Evolutionary conservation across 1,140 invertebrate genomes (phyloP).

Genomic region (Probaryconus sp.): DNA sequence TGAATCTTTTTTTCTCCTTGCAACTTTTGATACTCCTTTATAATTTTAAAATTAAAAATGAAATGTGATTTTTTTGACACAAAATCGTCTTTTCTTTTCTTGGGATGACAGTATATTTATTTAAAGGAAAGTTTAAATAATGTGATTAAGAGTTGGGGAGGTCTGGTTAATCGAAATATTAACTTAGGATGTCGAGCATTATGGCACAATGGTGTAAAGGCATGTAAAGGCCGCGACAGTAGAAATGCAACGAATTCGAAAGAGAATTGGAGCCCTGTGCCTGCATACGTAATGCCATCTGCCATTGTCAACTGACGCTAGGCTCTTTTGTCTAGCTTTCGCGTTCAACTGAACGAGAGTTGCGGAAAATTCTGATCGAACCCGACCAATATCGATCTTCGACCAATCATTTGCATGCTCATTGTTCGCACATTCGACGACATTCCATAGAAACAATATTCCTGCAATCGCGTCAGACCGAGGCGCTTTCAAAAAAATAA

Average conservation of each 20-base stretch:
- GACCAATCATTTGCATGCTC: slow-evolving; percentile 79
- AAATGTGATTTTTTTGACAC: no score
- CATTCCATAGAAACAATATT: slow-evolving; percentile 70
- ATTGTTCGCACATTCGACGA: slow-evolving; percentile 75
- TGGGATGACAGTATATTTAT: no score
- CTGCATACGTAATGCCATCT: slow-evolving; percentile 78
- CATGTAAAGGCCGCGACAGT: no score
- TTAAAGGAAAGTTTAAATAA: no score
- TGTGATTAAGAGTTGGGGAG: no score
- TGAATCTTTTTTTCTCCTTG: no score
- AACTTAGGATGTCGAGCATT: no score
- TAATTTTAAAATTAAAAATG: no score
- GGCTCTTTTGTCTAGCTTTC: slow-evolving; percentile 71
- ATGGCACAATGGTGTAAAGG: no score
- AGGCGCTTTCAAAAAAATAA: slow-evolving; percentile 57
- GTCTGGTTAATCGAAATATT: no score
- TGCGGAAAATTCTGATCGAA: slow-evolving; percentile 77
- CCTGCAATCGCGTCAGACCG: slow-evolving; percentile 53
- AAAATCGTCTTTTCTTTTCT: no score
- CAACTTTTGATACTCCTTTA: no score
- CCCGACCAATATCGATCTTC: slow-evolving; percentile 76
- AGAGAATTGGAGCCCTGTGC: slow-evolving; percentile 72
- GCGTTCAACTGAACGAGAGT: slow-evolving; percentile 59
- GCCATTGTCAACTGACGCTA: slow-evolving; percentile 73
- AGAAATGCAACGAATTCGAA: slow-evolving; percentile 77